phyloP scores from a whole-genome alignment of 2,888 invertebrate genomes.

The Ormyrus labotus region DNA sequence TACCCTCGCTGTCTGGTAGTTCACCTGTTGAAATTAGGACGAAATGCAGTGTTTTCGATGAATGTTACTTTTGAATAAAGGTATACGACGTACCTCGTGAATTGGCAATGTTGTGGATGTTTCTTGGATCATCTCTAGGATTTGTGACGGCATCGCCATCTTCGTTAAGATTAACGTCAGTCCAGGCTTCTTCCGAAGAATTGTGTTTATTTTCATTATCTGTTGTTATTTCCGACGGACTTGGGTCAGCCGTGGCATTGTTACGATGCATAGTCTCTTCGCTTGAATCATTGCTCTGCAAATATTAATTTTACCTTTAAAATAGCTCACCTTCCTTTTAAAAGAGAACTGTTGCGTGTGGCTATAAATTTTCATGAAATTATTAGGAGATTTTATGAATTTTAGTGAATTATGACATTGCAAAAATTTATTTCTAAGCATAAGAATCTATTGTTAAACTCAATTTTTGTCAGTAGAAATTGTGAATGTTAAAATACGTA shows the following conservation, averaged over 20 bases:
- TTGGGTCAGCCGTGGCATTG: conserved; percentile 72
- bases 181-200: conserved; percentile 90
- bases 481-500: too few species aligned
- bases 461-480: too few species aligned
- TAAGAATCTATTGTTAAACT: too few species aligned
- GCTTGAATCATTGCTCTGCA: conserved; percentile 90
- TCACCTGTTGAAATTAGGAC: conserved; percentile 22
- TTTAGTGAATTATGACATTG: too few species aligned
- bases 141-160: conserved; percentile 79
- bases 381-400: too few species aligned
- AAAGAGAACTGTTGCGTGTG: neutral
- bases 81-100: conserved; percentile 72
- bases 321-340: too few species aligned
- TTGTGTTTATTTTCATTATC: conserved; percentile 74
- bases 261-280: conserved; percentile 80
- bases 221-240: conserved; percentile 73
- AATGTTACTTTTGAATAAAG: neutral
- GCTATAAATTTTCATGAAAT: conserved; percentile 25
- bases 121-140: conserved; percentile 77
- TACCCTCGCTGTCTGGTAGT: conserved; percentile 81
- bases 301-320: conserved; percentile 17
- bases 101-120: conserved; percentile 79
- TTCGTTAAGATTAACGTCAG: conserved; percentile 93
- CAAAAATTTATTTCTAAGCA: too few species aligned
- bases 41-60: neutral